phyloP scores from a whole-genome alignment of 2,113 vertebrate genomes.

The Xenus cinereus region DNA sequence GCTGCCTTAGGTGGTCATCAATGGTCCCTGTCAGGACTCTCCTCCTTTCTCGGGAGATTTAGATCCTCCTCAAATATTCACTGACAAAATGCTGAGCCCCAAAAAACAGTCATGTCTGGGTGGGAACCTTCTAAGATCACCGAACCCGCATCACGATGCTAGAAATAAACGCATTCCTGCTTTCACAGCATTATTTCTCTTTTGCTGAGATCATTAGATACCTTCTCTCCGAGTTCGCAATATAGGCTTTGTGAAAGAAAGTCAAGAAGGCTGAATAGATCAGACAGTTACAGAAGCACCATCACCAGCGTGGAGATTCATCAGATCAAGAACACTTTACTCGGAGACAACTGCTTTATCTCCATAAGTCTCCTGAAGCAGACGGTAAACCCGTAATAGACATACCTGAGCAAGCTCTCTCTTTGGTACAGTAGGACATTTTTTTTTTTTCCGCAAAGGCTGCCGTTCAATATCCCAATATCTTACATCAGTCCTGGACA shows the following conservation, averaged over 20 bases:
- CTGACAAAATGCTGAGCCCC: neutral
- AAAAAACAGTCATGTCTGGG: neutral
- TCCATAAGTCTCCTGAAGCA: neutral
- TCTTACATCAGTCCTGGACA: slow-evolving; percentile 36
- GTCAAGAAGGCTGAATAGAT: neutral
- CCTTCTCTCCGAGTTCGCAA: neutral
- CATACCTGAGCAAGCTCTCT: slow-evolving; percentile 40
- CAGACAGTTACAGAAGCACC: neutral
- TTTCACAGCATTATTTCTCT: neutral
- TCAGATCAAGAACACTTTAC: neutral
- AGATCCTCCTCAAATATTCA: neutral
- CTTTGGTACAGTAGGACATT: slow-evolving; percentile 51
- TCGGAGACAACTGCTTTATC: neutral
- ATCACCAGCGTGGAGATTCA: neutral
- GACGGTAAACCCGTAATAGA: neutral
- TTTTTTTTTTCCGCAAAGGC: slow-evolving; percentile 28
- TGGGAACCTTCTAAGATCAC: neutral
- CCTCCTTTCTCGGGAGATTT: neutral
- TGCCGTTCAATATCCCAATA: slow-evolving; percentile 23
- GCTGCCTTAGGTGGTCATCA: neutral
- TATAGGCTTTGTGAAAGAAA: neutral
- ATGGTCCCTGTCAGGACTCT: neutral
- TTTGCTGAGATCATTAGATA: neutral
- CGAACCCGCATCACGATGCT: accelerated
- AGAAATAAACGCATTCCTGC: neutral